A percentile compares a stretch with the other conserved stretches of the same genome.
Evolutionary conservation across 2,113 vertebrate species (phyloP).

Genomic region (Athene noctua): DNA sequence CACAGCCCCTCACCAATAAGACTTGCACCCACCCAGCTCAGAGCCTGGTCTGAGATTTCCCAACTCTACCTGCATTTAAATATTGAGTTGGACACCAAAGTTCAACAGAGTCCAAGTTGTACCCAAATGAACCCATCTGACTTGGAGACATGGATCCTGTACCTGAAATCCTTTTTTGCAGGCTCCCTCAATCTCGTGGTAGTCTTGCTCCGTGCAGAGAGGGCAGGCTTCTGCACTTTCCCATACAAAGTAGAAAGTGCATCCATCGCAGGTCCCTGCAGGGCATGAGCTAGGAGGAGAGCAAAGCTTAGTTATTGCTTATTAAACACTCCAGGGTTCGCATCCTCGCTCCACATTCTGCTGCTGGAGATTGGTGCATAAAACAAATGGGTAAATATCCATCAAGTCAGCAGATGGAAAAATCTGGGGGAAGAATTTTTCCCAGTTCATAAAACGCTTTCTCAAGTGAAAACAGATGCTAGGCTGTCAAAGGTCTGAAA

Average conservation of each 20-base stretch:
- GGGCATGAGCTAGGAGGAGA: constrained; percentile 81
- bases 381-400: neutral
- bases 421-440: neutral
- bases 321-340: neutral
- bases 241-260: constrained; percentile 92
- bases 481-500: neutral
- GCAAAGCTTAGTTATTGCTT: neutral
- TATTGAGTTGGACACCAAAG: neutral
- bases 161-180: constrained; percentile 93
- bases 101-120: neutral
- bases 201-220: constrained; percentile 88
- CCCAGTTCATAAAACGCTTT: neutral
- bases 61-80: neutral
- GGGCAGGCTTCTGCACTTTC: constrained; percentile 93
- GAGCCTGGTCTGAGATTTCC: neutral
- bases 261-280: constrained; percentile 93
- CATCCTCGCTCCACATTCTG: neutral
- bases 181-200: constrained; percentile 90
- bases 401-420: neutral
- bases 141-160: neutral
- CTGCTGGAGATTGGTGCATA: neutral
- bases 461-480: neutral
- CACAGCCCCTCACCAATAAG: neutral
- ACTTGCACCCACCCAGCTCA: neutral
- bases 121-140: neutral